These are phyloP conservation scores for Parauchenoglanis ngamensis DNA, from an alignment of 2,797 vertebrate genomes.

Conservation along the genomic window DNA sequence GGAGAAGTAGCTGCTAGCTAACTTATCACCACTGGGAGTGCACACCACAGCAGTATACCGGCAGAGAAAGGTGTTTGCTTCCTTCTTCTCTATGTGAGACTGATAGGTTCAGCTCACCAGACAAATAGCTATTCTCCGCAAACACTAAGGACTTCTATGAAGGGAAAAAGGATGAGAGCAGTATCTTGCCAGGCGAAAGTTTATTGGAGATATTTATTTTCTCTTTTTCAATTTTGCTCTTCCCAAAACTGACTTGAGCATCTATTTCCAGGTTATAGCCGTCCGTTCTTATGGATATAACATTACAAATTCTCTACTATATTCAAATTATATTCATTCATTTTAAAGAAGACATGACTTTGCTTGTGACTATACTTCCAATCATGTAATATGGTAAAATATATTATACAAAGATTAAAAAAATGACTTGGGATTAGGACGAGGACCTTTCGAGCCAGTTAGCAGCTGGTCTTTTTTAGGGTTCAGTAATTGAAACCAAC, in stretches of 20 bases:
- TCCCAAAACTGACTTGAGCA: background rate
- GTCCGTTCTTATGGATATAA: background rate
- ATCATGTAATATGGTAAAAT: background rate
- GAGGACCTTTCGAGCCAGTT: background rate
- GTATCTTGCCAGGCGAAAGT: background rate
- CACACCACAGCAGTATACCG: background rate
- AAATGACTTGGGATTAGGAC: background rate
- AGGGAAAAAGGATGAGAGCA: background rate
- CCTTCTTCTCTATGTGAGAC: conserved; percentile 16
- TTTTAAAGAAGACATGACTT: background rate
- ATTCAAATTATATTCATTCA: background rate
- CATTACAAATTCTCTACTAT: background rate
- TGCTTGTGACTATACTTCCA: background rate
- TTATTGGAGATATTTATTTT: background rate
- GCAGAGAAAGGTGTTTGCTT: conserved; percentile 29
- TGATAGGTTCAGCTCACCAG: conserved; percentile 2
- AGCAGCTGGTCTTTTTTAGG: background rate
- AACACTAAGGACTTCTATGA: background rate
- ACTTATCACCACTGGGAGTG: conserved; percentile 2
- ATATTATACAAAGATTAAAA: background rate
- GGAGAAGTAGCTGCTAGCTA: conserved; percentile 23
- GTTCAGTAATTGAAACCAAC: background rate
- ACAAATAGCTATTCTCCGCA: conserved; percentile 24
- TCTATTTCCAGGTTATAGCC: background rate
- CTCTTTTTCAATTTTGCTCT: background rate